Base-by-base conservation (phyloP, 2,888 invertebrate species). In the Dryococelus australis region DNA sequence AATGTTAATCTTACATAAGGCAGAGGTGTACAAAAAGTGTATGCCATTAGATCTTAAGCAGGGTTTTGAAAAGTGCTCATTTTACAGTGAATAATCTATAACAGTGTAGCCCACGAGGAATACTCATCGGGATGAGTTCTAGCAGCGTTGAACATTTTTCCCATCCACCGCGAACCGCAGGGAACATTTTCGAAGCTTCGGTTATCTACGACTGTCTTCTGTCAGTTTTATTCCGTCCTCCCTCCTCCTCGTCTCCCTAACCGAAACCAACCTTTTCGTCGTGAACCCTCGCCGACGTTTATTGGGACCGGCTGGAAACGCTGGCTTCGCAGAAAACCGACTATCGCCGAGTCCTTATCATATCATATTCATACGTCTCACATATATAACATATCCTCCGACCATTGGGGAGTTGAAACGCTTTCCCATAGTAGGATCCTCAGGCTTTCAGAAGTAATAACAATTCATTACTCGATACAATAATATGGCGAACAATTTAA, bases 181-280 rank as follows among this genome's bases (percentile, higher is more conserved):
- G 2, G 16, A 10, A 65, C n/a, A 65, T 8, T 65, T n/a, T 6
- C 20, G 8, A 20, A 65, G 65, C 65, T 8, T 8, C n/a, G 65
- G 65, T 65, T 65, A 65, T 65, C 65, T 8, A 65, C 65, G 65
- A 65, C 65, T 65, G 65, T 65, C 65, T 65, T 65, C 65, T 65
- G 65, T 65, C 65, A 65, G 65, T 65, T 65, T 65, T 65, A n/a
- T 65, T n/a, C 65, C 65, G 65, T 16, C 65, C 65, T 24, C 65
- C 8, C 10, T 2, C 65, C 51, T 2, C 20, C 65, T 2, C 65
- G 24, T 3, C 6, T 24, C n/a, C 65, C 65, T 20, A 8, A 4
- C 35, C 35, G 4, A 35, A 35, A 35, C 65, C n/a, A 16, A 65
- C 65, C 65, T 5, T 1, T 65, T 24, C 65, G 20, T 24, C 65